phyloP scores from a whole-genome alignment of 1,140 invertebrate species.

The Procambarus clarkii region DNA sequence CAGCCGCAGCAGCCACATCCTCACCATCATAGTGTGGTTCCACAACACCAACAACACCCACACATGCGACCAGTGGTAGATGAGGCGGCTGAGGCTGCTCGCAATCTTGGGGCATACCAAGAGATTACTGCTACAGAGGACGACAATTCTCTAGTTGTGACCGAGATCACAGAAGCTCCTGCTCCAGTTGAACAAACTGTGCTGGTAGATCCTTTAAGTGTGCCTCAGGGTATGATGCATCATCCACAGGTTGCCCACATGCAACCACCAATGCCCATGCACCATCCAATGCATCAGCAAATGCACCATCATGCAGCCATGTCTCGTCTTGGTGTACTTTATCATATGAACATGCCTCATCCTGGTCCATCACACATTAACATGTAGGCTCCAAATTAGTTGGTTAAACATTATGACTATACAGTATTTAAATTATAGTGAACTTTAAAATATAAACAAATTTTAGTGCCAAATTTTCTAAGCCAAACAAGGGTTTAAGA shows the following conservation, averaged over 20 bases:
- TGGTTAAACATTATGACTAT: not conserved
- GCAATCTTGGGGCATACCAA: constrained; percentile 68
- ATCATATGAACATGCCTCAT: constrained; percentile 66
- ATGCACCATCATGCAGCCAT: constrained; percentile 66
- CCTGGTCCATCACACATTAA: constrained; percentile 64
- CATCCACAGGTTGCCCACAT: constrained; percentile 65
- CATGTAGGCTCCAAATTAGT: constrained; percentile 8
- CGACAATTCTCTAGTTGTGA: constrained; percentile 71
- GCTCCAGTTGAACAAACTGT: constrained; percentile 65
- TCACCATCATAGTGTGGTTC: constrained; percentile 48
- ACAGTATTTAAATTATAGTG: not conserved
- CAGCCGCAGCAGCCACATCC: constrained; percentile 36
- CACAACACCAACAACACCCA: constrained; percentile 62
- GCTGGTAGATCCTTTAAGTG: constrained; percentile 59
- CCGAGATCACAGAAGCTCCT: constrained; percentile 70
- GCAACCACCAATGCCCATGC: constrained; percentile 63
- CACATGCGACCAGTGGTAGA: constrained; percentile 63
- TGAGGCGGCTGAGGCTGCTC: constrained; percentile 68
- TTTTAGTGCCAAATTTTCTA: not conserved
- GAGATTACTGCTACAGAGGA: constrained; percentile 67
- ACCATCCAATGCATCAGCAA: constrained; percentile 65
- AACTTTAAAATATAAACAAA: not conserved
- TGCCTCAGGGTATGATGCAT: constrained; percentile 65
- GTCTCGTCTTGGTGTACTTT: constrained; percentile 64
- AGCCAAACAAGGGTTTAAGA: not conserved